Evolutionary conservation across 2,888 invertebrate species (phyloP).

Genomic region (Asteroscopus sphinx): DNA sequence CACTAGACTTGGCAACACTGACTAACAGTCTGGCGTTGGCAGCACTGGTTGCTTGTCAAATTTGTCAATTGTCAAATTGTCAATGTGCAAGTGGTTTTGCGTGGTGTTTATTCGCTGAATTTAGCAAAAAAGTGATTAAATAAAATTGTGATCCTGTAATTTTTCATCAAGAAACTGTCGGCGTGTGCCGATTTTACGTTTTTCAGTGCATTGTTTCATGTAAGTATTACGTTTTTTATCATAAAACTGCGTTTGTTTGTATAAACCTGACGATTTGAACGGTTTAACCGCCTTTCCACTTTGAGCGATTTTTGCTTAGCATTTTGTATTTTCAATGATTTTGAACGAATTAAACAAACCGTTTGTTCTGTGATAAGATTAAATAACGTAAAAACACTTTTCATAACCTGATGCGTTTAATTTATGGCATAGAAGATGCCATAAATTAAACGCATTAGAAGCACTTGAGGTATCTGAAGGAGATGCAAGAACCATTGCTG

Average conservation of each 20-base stretch:
- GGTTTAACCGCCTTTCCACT: constrained; percentile 46
- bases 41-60: too few relatives aligned
- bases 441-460: too few relatives aligned
- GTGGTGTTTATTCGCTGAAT: constrained; percentile 48
- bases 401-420: constrained; percentile 28
- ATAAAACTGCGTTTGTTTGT: constrained; percentile 30
- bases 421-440: too few relatives aligned
- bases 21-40: too few relatives aligned
- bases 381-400: neutral
- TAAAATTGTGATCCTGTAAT: constrained; percentile 14
- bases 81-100: constrained; percentile 46
- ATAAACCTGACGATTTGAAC: constrained; percentile 45
- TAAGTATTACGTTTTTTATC: constrained; percentile 39
- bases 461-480: too few relatives aligned
- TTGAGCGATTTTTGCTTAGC: constrained; percentile 17
- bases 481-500: too few relatives aligned
- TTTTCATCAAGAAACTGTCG: constrained; percentile 25
- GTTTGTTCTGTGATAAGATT: neutral
- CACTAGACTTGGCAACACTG: too few relatives aligned
- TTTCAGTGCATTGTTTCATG: constrained; percentile 22
- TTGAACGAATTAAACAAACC: neutral
- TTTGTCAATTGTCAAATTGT: too few relatives aligned
- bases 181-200: constrained; percentile 27
- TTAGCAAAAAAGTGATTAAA: constrained; percentile 35
- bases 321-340: constrained; percentile 3